These are phyloP conservation scores for Callipepla californica DNA, from an alignment of 2,113 vertebrate genomes.

Conservation along the genomic window DNA sequence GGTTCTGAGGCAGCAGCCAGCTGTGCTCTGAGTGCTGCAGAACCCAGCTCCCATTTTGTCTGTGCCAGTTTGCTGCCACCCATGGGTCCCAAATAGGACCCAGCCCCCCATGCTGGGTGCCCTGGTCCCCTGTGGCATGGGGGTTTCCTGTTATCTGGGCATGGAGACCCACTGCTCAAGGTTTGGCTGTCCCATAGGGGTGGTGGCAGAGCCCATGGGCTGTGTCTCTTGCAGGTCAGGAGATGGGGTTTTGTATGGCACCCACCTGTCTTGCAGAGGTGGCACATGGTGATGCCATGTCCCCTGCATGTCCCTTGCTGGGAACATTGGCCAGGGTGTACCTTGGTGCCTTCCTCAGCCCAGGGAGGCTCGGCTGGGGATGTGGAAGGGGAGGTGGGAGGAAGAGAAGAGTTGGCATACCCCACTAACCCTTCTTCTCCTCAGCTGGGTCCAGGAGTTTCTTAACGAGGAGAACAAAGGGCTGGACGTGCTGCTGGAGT, in stretches of 20 bases:
- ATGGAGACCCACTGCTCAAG: neutral
- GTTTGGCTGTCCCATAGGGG: neutral
- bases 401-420: neutral
- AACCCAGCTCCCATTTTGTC: too few species aligned
- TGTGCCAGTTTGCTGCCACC: neutral
- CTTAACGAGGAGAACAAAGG: constrained; percentile 92
- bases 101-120: neutral
- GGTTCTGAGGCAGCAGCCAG: neutral
- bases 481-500: constrained; percentile 92
- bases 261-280: neutral
- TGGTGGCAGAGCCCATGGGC: neutral
- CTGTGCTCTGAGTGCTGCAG: neutral
- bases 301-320: accelerated
- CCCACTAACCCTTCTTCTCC: neutral
- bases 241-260: neutral
- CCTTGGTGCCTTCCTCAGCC: neutral
- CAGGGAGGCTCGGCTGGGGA: neutral
- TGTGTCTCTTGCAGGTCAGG: accelerated
- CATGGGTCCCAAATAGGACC: neutral
- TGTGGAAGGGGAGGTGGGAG: neutral
- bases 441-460: constrained; percentile 74
- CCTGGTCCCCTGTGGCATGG: neutral
- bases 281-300: neutral
- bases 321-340: neutral
- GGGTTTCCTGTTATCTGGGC: neutral